Conservation (phyloP, 2,797 vertebrate species). For the Kryptolebias ocellatus region DNA sequence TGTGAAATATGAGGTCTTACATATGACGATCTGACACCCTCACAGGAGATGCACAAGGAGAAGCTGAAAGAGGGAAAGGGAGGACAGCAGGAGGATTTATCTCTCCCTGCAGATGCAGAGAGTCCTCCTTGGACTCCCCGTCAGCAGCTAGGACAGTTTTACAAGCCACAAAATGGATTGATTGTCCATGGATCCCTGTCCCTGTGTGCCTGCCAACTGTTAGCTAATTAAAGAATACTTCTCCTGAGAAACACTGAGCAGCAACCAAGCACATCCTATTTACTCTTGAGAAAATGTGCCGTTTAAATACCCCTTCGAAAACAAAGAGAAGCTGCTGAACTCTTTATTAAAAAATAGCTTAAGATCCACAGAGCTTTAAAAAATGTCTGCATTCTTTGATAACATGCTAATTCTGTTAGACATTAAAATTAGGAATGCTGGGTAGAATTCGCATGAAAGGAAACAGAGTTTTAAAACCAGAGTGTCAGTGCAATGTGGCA, state of each 20-base stretch:
- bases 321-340: slow-evolving; percentile 12
- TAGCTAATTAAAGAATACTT: slow-evolving; percentile 77
- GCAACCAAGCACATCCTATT: slow-evolving; percentile 47
- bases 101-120: slow-evolving; percentile 62
- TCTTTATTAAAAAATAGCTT: slow-evolving; percentile 1
- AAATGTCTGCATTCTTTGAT: background rate
- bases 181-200: slow-evolving; percentile 71
- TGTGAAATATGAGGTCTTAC: slow-evolving; percentile 31
- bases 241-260: slow-evolving; percentile 50
- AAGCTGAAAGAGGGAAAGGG: slow-evolving; percentile 16
- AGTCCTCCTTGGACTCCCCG: slow-evolving; percentile 53
- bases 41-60: slow-evolving; percentile 21
- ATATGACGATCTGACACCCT: slow-evolving; percentile 23
- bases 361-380: background rate
- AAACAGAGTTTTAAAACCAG: background rate
- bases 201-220: slow-evolving; percentile 59
- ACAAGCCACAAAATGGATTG: slow-evolving; percentile 74
- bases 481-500: too few relatives aligned
- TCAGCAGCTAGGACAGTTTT: slow-evolving; percentile 70
- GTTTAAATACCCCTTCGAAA: slow-evolving; percentile 12
- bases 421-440: background rate
- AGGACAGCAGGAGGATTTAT: slow-evolving; percentile 58
- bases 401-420: background rate
- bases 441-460: background rate
- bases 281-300: slow-evolving; percentile 35